Evolutionary conservation across 2,113 vertebrate species (phyloP).

Genomic region (Ammodytes dubius): DNA sequence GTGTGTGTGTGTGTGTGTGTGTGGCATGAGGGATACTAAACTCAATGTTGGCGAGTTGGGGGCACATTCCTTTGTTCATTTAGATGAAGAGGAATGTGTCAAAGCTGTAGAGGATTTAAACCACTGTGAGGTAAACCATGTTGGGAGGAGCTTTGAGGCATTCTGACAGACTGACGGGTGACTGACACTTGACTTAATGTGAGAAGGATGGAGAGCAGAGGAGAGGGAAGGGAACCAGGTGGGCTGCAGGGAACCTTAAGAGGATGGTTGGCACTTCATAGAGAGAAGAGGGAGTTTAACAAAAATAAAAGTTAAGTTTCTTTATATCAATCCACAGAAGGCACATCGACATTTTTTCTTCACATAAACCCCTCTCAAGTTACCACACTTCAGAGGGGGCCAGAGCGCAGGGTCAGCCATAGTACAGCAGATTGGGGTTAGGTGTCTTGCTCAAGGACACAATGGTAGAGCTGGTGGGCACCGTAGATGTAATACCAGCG

Average conservation of each 20-base stretch:
- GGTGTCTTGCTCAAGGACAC: too few species aligned
- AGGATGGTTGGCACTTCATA: constrained; percentile 10
- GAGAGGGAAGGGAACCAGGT: background rate
- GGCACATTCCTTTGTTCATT: constrained; percentile 85
- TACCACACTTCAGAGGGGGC: too few species aligned
- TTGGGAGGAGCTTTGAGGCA: constrained; percentile 65
- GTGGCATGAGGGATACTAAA: constrained; percentile 38
- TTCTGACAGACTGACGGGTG: constrained; percentile 60
- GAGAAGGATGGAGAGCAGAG: constrained; percentile 60
- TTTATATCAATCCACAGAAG: too few species aligned
- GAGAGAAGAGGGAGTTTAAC: constrained; percentile 27
- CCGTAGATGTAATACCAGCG: too few species aligned
- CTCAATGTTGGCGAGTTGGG: constrained; percentile 54
- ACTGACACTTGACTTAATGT: constrained; percentile 71
- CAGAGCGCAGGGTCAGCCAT: too few species aligned
- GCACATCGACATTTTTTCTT: too few species aligned
- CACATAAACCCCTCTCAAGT: too few species aligned
- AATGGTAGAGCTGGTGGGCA: too few species aligned
- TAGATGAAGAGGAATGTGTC: constrained; percentile 86
- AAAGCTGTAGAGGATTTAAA: constrained; percentile 73
- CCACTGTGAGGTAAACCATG: constrained; percentile 54
- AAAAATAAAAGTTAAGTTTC: background rate
- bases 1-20: constrained; percentile 23
- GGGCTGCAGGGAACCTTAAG: background rate
- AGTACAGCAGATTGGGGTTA: too few species aligned